These are phyloP conservation scores for Acrocyrtus sp. DNA, from an alignment of 2,888 invertebrate species.

Conservation along the genomic window DNA sequence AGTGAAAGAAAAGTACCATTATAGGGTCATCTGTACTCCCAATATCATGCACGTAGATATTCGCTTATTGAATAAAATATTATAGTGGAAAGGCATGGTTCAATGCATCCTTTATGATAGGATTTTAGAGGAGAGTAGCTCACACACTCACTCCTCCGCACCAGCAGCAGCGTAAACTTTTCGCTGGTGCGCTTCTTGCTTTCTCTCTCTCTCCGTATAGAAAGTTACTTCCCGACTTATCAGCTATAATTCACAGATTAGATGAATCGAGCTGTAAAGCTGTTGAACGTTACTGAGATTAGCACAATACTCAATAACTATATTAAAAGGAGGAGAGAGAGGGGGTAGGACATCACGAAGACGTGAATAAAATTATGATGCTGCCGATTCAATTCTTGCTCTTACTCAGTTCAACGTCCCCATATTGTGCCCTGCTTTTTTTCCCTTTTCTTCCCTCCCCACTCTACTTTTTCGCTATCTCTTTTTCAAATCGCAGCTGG, in stretches of 20 bases:
- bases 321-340: constrained; percentile 31
- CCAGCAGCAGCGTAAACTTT: no score
- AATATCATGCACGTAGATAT: no score
- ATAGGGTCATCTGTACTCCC: no score
- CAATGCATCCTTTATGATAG: constrained; percentile 28
- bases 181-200: no score
- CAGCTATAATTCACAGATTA: constrained; percentile 47
- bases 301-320: constrained; percentile 13
- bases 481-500: no score
- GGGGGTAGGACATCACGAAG: constrained; percentile 23
- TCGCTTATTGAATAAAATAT: constrained; percentile 28
- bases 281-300: constrained; percentile 19
- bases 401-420: constrained; percentile 35
- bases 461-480: no score
- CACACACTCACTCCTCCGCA: no score
- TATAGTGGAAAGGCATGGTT: constrained; percentile 15
- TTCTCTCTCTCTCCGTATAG: no score
- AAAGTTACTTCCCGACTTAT: constrained; percentile 27
- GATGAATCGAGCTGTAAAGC: constrained; percentile 49
- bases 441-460: neutral
- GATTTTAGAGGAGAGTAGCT: neutral
- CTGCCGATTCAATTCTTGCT: constrained; percentile 22
- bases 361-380: constrained; percentile 52
- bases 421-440: constrained; percentile 11
- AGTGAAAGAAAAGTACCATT: no score